Evolutionary conservation across 1,140 invertebrate genomes (phyloP).

Genomic region (Lucilia cuprina): DNA sequence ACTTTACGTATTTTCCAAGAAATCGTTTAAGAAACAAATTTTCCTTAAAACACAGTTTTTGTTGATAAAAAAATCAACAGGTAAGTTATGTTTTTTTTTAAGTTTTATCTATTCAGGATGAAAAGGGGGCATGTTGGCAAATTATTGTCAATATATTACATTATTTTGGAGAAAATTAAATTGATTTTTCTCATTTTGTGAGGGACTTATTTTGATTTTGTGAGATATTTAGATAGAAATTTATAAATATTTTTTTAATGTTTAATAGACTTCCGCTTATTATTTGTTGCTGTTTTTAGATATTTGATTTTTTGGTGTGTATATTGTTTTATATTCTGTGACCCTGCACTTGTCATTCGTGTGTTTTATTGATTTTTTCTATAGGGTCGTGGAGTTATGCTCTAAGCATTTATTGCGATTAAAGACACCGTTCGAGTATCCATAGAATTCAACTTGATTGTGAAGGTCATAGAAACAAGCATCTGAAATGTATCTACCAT

Average conservation of each 20-base stretch:
- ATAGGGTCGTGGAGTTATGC: not conserved
- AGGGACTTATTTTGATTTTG: not conserved
- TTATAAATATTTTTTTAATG: not conserved
- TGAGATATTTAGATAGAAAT: not conserved
- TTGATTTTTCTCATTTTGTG: too few species aligned
- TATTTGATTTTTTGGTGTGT: not conserved
- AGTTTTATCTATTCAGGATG: not conserved
- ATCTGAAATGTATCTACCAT: not conserved
- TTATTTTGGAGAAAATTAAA: too few species aligned
- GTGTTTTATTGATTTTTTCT: conserved; percentile 6
- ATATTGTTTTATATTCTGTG: not conserved
- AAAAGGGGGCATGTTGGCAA: too few species aligned
- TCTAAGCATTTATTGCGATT: not conserved
- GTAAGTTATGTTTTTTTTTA: not conserved
- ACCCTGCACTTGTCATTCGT: not conserved
- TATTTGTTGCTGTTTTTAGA: not conserved
- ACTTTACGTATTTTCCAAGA: too few species aligned
- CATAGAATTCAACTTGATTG: not conserved
- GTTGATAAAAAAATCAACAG: conserved; percentile 9
- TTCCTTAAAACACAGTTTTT: not conserved
- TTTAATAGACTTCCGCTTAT: conserved; percentile 8
- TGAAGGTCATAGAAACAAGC: not conserved
- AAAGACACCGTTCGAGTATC: not conserved
- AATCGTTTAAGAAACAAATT: too few species aligned
- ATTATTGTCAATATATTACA: too few species aligned